Evolutionary conservation across 2,113 vertebrate genomes (phyloP).

Genomic region (Myiozetetes cayanensis): DNA sequence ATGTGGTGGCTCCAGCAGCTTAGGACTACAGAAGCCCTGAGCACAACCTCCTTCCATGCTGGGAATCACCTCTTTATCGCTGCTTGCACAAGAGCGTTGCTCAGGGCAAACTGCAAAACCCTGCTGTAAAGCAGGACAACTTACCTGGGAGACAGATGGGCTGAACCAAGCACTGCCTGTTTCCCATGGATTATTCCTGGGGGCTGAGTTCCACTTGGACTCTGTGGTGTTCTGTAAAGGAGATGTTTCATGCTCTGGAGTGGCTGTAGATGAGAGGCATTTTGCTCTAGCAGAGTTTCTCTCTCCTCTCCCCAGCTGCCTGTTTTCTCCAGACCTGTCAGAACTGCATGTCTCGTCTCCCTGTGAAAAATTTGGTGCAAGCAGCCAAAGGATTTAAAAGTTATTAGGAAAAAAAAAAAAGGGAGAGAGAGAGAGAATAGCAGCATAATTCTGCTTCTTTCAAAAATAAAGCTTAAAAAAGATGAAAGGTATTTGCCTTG

Average conservation of each 20-base stretch:
- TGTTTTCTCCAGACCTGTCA: not conserved
- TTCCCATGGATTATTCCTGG: not conserved
- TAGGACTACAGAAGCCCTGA: not conserved
- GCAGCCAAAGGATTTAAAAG: constrained; percentile 42
- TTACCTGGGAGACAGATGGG: not conserved
- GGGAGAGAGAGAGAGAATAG: not conserved
- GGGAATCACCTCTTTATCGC: not conserved
- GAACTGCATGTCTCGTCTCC: not conserved
- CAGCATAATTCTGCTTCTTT: not conserved
- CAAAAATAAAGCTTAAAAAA: constrained; percentile 49
- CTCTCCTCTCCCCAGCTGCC: not conserved
- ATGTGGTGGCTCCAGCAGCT: not conserved
- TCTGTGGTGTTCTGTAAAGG: not conserved
- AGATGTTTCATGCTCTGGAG: not conserved
- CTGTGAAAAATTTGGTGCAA: not conserved
- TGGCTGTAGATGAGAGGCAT: not conserved
- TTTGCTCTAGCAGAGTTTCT: not conserved
- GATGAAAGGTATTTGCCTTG: constrained; percentile 44
- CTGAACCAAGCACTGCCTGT: fast-evolving
- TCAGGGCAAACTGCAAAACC: not conserved
- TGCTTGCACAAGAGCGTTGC: not conserved
- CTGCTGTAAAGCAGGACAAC: not conserved
- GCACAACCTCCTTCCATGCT: not conserved
- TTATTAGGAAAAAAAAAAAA: not conserved
- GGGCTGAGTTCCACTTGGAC: not conserved